Evolutionary conservation across 1,140 invertebrate species (phyloP), one percentile per base, ranked within the genome.

Genomic region (Colletes gigas): DNA sequence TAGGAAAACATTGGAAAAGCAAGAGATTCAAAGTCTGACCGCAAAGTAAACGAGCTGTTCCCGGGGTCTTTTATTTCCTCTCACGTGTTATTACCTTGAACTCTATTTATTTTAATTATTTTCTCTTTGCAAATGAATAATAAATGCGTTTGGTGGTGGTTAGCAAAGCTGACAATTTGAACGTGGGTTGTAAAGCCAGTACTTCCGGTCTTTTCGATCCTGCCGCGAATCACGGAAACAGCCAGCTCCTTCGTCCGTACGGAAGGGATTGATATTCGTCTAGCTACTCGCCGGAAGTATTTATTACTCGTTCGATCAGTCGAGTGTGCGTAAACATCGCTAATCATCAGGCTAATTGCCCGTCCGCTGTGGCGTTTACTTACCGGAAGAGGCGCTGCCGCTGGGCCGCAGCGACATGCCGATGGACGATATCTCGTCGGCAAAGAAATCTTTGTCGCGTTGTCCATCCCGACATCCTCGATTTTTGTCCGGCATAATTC

Each of bases 391-490:
- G 78, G 95, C 94, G 93, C 95, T 96, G 88, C 95, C 94, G 81
- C 95, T 96, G 78, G 95, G 94, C 83, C 94, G 94, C 85, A 96
- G 94, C 67, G 94, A 94, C 96, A 96, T 96, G 88, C 96, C 96
- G 88, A 96, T 96, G 85, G 96, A 96, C 88, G 94, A 96, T 92
- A 96, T 96, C 93, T 96, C 95, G 74, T 95, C 94, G 87, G 94
- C 95, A 88, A 92, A 92, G 85, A 89, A 90, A 85, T 93, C 91
- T 80, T 91, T 93, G 72, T 91, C 89, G 80, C 90, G 88, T 78
- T 88, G 88, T 88, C 89, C 92, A 91, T 93, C 88, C 70, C 91
- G 91, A 83, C 83, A 90, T 68, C 82, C 89, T 39, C 83, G 80
- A 87, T 89, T 91, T 90, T 93, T 93, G 88, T 93, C 90, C 85